Evolutionary conservation across 2,113 vertebrate species (phyloP).

Genomic region (Coptodon bakossiorum): DNA sequence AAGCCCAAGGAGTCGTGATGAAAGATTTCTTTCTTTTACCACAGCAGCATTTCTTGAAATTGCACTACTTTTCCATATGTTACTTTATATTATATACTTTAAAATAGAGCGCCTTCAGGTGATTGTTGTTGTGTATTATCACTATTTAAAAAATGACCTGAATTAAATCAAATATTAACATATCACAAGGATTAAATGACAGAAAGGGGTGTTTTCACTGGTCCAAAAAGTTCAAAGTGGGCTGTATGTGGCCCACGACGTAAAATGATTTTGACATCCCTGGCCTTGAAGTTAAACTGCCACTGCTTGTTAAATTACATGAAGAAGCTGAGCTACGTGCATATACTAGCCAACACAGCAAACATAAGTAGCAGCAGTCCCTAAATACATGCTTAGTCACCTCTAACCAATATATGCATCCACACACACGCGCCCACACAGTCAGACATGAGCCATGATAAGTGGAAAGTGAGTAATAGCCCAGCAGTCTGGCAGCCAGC

Average conservation of each 20-base stretch:
- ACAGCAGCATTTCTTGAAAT: not conserved
- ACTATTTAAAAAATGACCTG: not conserved
- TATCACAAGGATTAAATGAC: not conserved
- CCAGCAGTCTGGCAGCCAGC: slow-evolving; percentile 72
- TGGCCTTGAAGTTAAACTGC: not conserved
- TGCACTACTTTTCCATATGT: not conserved
- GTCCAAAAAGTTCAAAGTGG: not conserved
- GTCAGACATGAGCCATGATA: slow-evolving; percentile 55
- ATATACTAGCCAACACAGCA: not conserved
- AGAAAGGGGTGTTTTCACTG: not conserved
- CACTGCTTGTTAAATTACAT: not conserved
- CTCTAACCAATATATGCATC: slow-evolving; percentile 7
- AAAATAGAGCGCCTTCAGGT: not conserved
- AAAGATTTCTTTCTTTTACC: rapidly evolving
- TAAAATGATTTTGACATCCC: not conserved
- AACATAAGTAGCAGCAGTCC: not conserved
- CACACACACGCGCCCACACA: not conserved
- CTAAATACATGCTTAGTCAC: slow-evolving; percentile 1
- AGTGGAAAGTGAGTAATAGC: slow-evolving; percentile 76
- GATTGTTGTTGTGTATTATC: not conserved
- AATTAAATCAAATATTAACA: not conserved
- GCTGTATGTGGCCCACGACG: not conserved
- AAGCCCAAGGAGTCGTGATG: not conserved
- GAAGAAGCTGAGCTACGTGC: not conserved
- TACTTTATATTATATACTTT: not conserved